Evolutionary conservation across 2,113 vertebrate genomes (phyloP).

Genomic region (Corapipo altera): DNA sequence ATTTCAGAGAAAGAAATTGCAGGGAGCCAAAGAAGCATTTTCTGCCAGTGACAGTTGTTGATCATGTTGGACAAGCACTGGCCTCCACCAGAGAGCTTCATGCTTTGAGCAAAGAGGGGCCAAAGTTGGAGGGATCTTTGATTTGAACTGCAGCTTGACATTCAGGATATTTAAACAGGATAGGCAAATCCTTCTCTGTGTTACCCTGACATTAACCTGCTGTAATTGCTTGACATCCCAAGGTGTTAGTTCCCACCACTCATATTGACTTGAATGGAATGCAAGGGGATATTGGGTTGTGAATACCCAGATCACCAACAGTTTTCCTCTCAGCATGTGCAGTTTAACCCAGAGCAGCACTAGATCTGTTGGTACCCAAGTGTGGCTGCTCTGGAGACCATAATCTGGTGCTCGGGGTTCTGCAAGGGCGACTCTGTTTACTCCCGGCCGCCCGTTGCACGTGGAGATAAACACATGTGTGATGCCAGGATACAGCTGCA

Average conservation of each 20-base stretch:
- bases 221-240: not conserved
- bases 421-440: not conserved
- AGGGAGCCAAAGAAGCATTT: not conserved
- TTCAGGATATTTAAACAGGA: not conserved
- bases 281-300: fast-evolving
- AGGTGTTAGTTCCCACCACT: not conserved
- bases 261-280: fast-evolving
- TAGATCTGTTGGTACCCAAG: not conserved
- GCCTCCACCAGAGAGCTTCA: not conserved
- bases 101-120: not conserved
- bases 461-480: not conserved
- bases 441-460: not conserved
- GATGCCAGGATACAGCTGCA: not conserved
- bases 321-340: not conserved
- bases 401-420: not conserved
- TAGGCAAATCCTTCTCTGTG: not conserved
- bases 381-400: not conserved
- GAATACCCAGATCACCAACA: not conserved
- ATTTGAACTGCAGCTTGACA: not conserved
- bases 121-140: not conserved
- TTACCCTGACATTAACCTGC: not conserved
- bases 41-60: not conserved
- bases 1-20: not conserved
- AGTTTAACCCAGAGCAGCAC: not conserved
- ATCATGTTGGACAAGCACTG: fast-evolving